A percentile compares a stretch with the other conserved stretches of the same genome.
These are phyloP conservation scores for Cataglyphis rosenhaueri DNA, from an alignment of 2,888 invertebrate species.

Conservation along the genomic window DNA sequence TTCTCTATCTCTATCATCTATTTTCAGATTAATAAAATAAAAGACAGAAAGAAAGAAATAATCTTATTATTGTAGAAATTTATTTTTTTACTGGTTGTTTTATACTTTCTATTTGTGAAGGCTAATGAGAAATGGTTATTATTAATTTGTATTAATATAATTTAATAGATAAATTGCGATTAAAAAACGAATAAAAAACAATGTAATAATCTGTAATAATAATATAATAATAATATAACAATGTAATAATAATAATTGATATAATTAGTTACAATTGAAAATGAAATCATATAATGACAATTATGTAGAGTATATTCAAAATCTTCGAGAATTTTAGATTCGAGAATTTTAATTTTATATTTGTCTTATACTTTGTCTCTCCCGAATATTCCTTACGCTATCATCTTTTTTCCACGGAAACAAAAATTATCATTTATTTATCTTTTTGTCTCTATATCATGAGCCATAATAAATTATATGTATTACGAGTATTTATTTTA, in stretches of 20 bases:
- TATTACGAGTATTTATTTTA: not conserved
- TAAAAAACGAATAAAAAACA: not conserved
- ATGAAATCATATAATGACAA: not conserved
- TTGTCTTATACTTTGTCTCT: not conserved
- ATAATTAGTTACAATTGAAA: conserved; percentile 6
- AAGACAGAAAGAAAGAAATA: not conserved
- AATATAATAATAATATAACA: no score
- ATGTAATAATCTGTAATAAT: not conserved
- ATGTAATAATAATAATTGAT: not conserved
- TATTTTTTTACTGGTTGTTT: not conserved
- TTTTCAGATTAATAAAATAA: not conserved
- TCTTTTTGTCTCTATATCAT: not conserved
- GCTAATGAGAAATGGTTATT: conserved; percentile 21
- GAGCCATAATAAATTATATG: no score
- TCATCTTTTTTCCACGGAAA: not conserved
- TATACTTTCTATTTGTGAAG: not conserved
- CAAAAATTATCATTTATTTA: conserved; percentile 37
- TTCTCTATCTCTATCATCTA: not conserved
- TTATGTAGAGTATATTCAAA: conserved; percentile 6
- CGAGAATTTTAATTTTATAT: not conserved
- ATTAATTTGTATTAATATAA: not conserved
- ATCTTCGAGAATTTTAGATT: not conserved
- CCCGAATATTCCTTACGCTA: not conserved
- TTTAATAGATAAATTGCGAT: not conserved
- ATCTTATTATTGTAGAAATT: not conserved